phyloP scores from a whole-genome alignment of 2,797 vertebrate genomes.

The Hafferia zeledoni region DNA sequence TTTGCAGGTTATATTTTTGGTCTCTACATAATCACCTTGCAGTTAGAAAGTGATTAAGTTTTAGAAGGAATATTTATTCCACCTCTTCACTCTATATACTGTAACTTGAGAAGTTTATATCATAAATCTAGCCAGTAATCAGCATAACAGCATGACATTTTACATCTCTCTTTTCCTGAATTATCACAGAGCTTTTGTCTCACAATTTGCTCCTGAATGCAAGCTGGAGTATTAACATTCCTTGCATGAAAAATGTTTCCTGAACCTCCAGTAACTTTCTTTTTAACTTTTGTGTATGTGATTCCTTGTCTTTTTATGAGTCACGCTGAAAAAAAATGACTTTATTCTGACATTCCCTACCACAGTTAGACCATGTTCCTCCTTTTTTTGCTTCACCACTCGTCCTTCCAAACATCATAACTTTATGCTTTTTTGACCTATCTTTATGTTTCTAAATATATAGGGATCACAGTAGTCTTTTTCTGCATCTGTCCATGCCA shows the following conservation, averaged over 20 bases:
- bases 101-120: constrained; percentile 27
- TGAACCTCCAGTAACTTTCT: constrained; percentile 5
- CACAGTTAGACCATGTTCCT: background rate
- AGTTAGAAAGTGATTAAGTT: constrained; percentile 15
- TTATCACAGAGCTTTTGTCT: constrained; percentile 29
- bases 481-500: background rate
- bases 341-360: background rate
- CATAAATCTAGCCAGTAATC: constrained; percentile 18
- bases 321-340: background rate
- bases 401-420: background rate
- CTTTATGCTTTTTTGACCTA: background rate
- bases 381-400: background rate
- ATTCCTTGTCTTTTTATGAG: constrained; percentile 14
- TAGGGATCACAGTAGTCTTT: background rate
- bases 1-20: background rate
- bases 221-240: background rate
- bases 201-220: constrained; percentile 2
- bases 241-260: background rate
- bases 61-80: constrained; percentile 26
- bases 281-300: background rate
- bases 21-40: background rate
- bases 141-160: background rate
- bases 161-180: background rate
- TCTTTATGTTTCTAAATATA: background rate
- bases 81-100: background rate